A percentile compares a stretch with the other conserved stretches of the same genome.
These are phyloP conservation scores for Hucho hucho DNA, from an alignment of 2,113 vertebrate genomes.

Conservation along the genomic window DNA sequence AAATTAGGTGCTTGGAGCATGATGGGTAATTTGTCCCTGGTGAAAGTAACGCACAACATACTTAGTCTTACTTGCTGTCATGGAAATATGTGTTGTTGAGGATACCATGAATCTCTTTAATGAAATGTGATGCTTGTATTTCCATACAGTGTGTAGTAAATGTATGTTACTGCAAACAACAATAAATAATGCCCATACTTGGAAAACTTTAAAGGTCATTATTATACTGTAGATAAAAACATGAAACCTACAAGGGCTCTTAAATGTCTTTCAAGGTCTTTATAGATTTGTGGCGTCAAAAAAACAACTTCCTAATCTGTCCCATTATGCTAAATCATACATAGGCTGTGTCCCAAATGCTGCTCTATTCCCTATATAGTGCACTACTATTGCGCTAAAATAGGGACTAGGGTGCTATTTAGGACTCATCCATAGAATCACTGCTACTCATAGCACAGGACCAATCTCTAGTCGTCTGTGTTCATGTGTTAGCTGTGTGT, in stretches of 20 bases:
- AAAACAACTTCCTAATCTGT: neutral
- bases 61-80: conserved; percentile 3
- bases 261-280: neutral
- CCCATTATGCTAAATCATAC: neutral
- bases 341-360: neutral
- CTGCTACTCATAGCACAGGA: too few species aligned
- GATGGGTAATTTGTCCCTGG: conserved; percentile 22
- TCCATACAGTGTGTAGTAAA: neutral
- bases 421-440: too few species aligned
- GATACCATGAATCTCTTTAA: conserved; percentile 9
- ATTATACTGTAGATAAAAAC: neutral
- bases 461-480: too few species aligned
- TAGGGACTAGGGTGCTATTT: too few species aligned
- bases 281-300: neutral
- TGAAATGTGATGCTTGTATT: neutral
- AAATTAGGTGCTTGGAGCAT: conserved; percentile 37
- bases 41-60: conserved; percentile 19
- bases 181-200: neutral
- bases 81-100: neutral
- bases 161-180: neutral
- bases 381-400: too few species aligned
- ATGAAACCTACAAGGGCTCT: neutral
- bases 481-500: too few species aligned
- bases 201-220: neutral
- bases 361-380: too few species aligned